phyloP scores from a whole-genome alignment of 2,797 vertebrate species.

The Sebastolobus alascanus region DNA sequence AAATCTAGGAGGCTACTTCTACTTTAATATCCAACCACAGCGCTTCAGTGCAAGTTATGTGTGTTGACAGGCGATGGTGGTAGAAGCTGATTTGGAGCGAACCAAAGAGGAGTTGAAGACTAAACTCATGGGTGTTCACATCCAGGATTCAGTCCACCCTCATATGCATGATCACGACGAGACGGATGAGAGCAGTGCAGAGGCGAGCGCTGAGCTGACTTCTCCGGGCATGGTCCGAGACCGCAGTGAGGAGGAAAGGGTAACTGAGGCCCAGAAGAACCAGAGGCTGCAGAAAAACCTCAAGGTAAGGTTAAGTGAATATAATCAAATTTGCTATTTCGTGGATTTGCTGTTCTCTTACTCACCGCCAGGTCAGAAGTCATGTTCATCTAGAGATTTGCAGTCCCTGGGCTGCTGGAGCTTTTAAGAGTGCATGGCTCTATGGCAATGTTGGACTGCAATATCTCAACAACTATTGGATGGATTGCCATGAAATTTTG shows the following conservation, averaged over 20 bases:
- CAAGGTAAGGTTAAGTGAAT: slow-evolving; percentile 83
- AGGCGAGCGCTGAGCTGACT: slow-evolving; percentile 93
- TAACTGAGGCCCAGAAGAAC: slow-evolving; percentile 97
- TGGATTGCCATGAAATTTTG: not conserved
- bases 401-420: slow-evolving; percentile 7
- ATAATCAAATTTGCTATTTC: not conserved
- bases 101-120: slow-evolving; percentile 94
- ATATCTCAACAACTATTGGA: not conserved
- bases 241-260: slow-evolving; percentile 95
- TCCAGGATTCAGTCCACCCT: slow-evolving; percentile 86
- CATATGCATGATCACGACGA: slow-evolving; percentile 94
- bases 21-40: slow-evolving; percentile 12
- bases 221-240: slow-evolving; percentile 91
- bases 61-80: slow-evolving; percentile 88
- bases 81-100: slow-evolving; percentile 93
- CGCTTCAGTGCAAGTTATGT: slow-evolving; percentile 37
- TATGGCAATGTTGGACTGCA: not conserved
- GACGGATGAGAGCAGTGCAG: slow-evolving; percentile 94
- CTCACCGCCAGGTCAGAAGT: slow-evolving; percentile 14
- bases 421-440: slow-evolving; percentile 13
- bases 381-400: slow-evolving; percentile 13
- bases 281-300: slow-evolving; percentile 95
- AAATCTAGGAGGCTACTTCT: not conserved
- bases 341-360: slow-evolving; percentile 1
- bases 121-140: slow-evolving; percentile 91